Percentiles rank a stretch among this genome's conserved stretches.
phyloP scores from a whole-genome alignment of 2,113 vertebrate species.

The Hyla sarda region DNA sequence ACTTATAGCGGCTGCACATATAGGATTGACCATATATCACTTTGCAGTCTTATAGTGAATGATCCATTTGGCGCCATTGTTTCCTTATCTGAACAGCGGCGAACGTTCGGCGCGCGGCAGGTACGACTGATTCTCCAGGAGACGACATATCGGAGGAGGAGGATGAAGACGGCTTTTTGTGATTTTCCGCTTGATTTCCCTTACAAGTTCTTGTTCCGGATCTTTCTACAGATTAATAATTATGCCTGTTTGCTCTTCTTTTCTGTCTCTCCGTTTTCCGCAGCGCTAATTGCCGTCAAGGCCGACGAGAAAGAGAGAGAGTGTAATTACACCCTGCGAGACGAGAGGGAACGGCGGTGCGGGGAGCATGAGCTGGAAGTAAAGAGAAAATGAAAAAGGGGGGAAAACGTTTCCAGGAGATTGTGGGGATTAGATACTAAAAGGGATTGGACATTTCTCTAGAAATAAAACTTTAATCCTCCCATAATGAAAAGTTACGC shows the following conservation, averaged over 20 bases:
- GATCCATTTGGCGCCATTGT: no score
- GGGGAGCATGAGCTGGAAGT: slow-evolving; percentile 1
- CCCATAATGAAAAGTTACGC: not conserved
- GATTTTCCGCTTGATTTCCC: slow-evolving; percentile 36
- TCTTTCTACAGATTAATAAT: slow-evolving; percentile 39
- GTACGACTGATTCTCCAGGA: not conserved
- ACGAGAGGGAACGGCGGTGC: slow-evolving; percentile 16
- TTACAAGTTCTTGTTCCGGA: slow-evolving; percentile 21
- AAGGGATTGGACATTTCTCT: not conserved
- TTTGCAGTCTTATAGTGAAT: no score
- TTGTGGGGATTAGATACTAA: not conserved
- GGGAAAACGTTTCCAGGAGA: not conserved
- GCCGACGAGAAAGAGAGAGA: slow-evolving; percentile 32
- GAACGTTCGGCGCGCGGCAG: no score
- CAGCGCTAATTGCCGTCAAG: slow-evolving; percentile 41
- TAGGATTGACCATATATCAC: no score
- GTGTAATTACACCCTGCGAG: slow-evolving; percentile 43
- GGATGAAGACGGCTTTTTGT: not conserved
- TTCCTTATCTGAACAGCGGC: no score
- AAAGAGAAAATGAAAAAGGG: slow-evolving; percentile 19
- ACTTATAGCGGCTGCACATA: no score
- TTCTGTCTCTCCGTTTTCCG: slow-evolving; percentile 3
- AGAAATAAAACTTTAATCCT: not conserved
- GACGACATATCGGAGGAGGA: not conserved
- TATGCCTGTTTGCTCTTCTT: not conserved